Percentiles rank a stretch among this genome's conserved stretches.
These are phyloP conservation scores for Melangyna quadrimaculata DNA, from an alignment of 2,888 invertebrate genomes.

Conservation along the genomic window DNA sequence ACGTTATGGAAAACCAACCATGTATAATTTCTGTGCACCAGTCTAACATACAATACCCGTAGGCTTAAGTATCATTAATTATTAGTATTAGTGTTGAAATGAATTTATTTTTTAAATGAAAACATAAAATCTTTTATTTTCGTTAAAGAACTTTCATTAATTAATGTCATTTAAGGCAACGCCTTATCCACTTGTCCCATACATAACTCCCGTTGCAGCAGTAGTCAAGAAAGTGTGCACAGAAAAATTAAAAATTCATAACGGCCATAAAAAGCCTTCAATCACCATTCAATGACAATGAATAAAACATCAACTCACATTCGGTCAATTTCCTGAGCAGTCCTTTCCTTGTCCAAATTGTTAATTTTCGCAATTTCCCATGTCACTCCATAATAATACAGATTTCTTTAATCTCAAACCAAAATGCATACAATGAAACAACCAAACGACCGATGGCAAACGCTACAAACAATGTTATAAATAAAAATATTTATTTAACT, in stretches of 20 bases:
- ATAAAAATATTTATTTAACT: constrained; percentile 64
- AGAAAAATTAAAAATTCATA: constrained; percentile 71
- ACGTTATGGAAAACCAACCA: no score
- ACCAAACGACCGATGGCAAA: not conserved
- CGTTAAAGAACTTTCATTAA: no score
- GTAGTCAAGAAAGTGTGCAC: not conserved
- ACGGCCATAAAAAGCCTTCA: constrained; percentile 67
- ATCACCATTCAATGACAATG: constrained; percentile 59
- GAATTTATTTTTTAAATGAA: no score
- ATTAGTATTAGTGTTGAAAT: no score
- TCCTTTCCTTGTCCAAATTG: constrained; percentile 59
- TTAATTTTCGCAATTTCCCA: constrained; percentile 70
- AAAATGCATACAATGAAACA: constrained; percentile 24
- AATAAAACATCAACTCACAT: constrained; percentile 55
- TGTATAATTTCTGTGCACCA: no score
- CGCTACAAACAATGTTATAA: constrained; percentile 54
- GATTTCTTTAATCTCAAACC: constrained; percentile 10
- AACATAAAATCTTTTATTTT: no score
- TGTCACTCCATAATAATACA: constrained; percentile 60
- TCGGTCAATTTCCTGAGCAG: constrained; percentile 65
- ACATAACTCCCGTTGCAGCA: not conserved
- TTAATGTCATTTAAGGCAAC: not conserved
- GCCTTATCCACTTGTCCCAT: not conserved
- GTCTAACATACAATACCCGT: no score
- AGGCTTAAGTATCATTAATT: no score